Conservation (phyloP, 2,113 vertebrate species). For the Picathartes gymnocephalus region DNA sequence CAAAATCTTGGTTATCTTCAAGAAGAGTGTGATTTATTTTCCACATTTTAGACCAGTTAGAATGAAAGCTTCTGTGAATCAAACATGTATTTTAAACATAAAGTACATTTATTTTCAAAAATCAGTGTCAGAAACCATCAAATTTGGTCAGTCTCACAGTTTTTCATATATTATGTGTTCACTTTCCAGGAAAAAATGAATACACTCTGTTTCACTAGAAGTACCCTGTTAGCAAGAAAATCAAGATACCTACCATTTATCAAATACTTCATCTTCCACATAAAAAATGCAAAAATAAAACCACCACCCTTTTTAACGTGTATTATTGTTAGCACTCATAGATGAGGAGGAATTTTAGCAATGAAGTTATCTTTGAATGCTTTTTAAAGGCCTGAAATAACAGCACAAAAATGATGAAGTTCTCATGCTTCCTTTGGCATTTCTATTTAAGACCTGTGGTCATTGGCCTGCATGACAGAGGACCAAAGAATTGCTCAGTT, state of each 20-base stretch:
- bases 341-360: not conserved
- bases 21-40: constrained; percentile 37
- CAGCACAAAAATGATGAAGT: not conserved
- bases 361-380: not conserved
- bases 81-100: constrained; percentile 5
- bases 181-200: constrained; percentile 20
- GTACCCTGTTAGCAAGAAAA: not conserved
- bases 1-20: constrained; percentile 54
- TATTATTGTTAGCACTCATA: not conserved
- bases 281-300: not conserved
- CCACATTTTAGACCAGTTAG: not conserved
- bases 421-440: not conserved
- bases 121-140: not conserved
- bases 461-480: not conserved
- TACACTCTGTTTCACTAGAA: not conserved
- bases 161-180: not conserved
- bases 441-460: not conserved
- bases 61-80: constrained; percentile 36
- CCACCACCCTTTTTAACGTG: not conserved
- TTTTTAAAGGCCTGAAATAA: not conserved
- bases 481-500: not conserved
- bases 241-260: constrained; percentile 1
- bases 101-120: constrained; percentile 28
- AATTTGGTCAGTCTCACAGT: not conserved
- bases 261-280: not conserved